Evolutionary conservation across 2,888 invertebrate species (phyloP).

Genomic region (Reticulitermes lucifugus): DNA sequence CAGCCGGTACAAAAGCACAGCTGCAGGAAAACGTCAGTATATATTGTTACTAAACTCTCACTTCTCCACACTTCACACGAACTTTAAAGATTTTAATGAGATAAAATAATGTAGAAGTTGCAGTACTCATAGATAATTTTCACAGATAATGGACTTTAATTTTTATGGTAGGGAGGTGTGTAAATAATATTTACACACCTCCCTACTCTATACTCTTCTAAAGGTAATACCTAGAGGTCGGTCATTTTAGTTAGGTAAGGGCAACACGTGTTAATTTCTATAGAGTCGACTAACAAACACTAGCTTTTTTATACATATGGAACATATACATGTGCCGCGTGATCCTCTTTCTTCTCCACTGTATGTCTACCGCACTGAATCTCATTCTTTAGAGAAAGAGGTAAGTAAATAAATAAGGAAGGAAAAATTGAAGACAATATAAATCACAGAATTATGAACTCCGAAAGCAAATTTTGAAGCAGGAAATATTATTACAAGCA

Average conservation of each 20-base stretch:
- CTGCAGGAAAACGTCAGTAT: constrained; percentile 30
- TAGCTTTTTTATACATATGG: too few relatives aligned
- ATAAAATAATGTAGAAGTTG: constrained; percentile 28
- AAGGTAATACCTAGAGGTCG: neutral
- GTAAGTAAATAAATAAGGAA: too few relatives aligned
- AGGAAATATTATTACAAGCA: too few relatives aligned
- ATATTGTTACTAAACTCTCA: neutral
- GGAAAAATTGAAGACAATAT: too few relatives aligned
- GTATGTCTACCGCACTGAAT: too few relatives aligned
- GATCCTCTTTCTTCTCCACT: too few relatives aligned
- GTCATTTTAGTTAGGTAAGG: neutral
- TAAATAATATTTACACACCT: constrained; percentile 34
- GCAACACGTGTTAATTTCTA: neutral
- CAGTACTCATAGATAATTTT: constrained; percentile 46
- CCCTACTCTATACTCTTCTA: constrained; percentile 15
- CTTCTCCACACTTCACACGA: neutral
- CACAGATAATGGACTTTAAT: constrained; percentile 49
- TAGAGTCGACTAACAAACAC: too few relatives aligned
- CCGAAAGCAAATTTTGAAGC: too few relatives aligned
- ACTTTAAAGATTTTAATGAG: constrained; percentile 41
- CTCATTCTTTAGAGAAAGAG: too few relatives aligned
- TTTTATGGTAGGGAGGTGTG: constrained; percentile 42
- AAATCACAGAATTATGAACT: too few relatives aligned
- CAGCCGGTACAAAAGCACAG: constrained; percentile 34
- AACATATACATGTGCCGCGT: too few relatives aligned